Conservation (phyloP, 2,113 vertebrate species). For the Rhegmatorhina hoffmannsi region DNA sequence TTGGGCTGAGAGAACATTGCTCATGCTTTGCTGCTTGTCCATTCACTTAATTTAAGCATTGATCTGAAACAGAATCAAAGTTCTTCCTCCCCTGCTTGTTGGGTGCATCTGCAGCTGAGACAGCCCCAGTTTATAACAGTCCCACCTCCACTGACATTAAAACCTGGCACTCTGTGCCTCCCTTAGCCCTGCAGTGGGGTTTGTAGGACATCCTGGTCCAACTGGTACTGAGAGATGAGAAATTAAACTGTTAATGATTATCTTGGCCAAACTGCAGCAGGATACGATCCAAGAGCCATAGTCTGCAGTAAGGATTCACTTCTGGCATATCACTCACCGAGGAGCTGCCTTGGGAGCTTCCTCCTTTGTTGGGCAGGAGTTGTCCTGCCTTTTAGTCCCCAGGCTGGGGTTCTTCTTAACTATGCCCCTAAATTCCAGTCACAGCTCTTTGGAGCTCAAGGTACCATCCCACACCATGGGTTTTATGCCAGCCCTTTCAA, state of each 20-base stretch:
- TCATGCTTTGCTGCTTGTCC: conserved; percentile 12
- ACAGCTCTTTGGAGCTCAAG: not conserved
- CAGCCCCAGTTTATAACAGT: not conserved
- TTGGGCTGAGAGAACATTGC: not conserved
- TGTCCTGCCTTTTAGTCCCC: not conserved
- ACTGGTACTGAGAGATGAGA: not conserved
- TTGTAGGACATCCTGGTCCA: not conserved
- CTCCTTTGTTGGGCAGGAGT: not conserved
- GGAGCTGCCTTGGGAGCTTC: not conserved
- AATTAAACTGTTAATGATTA: not conserved
- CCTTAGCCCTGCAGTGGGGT: not conserved
- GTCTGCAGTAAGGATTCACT: not conserved
- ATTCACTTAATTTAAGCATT: not conserved
- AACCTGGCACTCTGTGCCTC: not conserved
- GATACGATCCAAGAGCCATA: not conserved
- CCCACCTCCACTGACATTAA: not conserved
- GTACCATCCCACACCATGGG: not conserved
- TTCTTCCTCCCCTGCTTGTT: not conserved
- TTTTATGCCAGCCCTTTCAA: not conserved
- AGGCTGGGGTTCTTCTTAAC: not conserved
- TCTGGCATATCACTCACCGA: fast-evolving
- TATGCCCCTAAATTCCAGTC: not conserved
- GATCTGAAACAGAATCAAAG: not conserved
- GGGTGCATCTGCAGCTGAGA: not conserved
- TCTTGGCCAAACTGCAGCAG: not conserved